Percentiles rank a stretch among this genome's conserved stretches.
Conservation (phyloP, 2,888 invertebrate genomes). For the Stenchaetothrips biformis region DNA sequence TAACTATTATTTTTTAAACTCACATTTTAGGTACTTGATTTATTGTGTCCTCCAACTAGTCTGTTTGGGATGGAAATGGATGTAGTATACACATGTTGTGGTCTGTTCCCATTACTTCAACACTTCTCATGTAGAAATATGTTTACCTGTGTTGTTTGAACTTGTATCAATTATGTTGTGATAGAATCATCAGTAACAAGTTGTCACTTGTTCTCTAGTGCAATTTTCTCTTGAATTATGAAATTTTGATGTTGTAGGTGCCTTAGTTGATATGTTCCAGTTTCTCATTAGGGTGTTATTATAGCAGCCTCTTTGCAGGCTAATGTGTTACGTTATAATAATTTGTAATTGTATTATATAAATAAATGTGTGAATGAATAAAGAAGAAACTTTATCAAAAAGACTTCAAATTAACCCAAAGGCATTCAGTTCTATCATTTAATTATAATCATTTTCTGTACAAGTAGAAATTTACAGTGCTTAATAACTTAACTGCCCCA, state of each 20-base stretch:
- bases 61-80: background rate
- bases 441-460: conserved; percentile 2
- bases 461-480: conserved; percentile 16
- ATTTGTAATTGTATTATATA: conserved; percentile 22
- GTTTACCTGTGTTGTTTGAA: conserved; percentile 7
- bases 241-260: background rate
- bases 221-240: background rate
- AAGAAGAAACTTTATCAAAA: background rate
- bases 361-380: conserved; percentile 6
- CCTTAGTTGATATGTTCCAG: background rate
- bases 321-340: background rate
- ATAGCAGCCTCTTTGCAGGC: background rate
- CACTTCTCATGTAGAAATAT: background rate
- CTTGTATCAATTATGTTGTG: conserved; percentile 17
- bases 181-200: conserved; percentile 7
- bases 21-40: background rate
- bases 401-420: background rate
- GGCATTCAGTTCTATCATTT: background rate
- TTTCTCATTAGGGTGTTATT: conserved; percentile 9
- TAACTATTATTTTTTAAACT: background rate
- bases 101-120: background rate
- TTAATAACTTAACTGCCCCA: conserved; percentile 3
- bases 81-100: background rate
- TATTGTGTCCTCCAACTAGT: background rate
- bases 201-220: background rate